Base-by-base conservation (phyloP, 1,140 invertebrate species). In the Conus ventricosus region DNA sequence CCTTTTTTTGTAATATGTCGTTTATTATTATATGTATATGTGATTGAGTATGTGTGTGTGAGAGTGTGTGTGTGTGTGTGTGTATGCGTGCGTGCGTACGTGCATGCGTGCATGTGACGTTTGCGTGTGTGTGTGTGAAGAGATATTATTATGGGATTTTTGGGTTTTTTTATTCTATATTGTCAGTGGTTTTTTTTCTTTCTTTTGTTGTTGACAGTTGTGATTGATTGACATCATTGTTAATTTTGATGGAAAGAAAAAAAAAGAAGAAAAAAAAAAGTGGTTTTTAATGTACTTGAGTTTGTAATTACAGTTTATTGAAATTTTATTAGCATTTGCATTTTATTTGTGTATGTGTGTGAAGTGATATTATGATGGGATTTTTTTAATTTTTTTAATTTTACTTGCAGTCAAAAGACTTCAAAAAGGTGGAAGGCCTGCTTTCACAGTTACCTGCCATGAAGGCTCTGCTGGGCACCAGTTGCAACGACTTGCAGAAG, bases 1-100 rank as follows among this genome's bases (percentile, higher is more conserved):
- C 39, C n/a, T n/a, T 39, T 39, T 39, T 39, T 39, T 39, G 39
- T 39, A 39, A 39, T 39, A 39, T 39, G 0, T 39, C 39, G 39
- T 39, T 39, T 0, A 39, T 39, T 39, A 3, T 39, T 0, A 39
- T 39, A 39, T 39, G 39, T 39, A 1, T 39, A 39, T 39, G 78
- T 6, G 25, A 13, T 5, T 81, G 78, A 13, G 78, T 51, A 27
- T 27, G 78, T 27, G 78, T 39, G 78, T 81, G 78, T 27, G 27
- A 0, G 78, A 2, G 25, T 27, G 27, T 81, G 78, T 81, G 78
- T 81, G 78, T 81, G 78, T 81, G 78, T 81, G 78, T 81, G 78
- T 81, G 78, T 81, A 27, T 80, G 78, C 39, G 78, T 80, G 78
- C 39, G 78, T 80, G 78, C 39, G 78, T 39, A n/a, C n/a, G n/a